Conservation (phyloP, 2,113 vertebrate species). For the Corythaixoides concolor region DNA sequence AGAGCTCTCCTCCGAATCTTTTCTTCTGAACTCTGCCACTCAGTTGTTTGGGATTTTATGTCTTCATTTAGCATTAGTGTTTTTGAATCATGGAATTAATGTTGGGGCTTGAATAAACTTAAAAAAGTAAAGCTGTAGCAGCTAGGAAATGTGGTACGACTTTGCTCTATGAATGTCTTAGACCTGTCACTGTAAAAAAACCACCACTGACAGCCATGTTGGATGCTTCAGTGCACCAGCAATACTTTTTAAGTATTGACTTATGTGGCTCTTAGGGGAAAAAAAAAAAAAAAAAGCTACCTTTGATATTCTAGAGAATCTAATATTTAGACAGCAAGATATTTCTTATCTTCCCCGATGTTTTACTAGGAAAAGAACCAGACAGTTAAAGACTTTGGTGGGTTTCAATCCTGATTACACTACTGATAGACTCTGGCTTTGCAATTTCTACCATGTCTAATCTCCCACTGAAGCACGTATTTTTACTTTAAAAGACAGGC, state of each 20-base stretch:
- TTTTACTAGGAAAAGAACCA: not conserved
- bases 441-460: not conserved
- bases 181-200: not conserved
- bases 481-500: not conserved
- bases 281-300: not conserved
- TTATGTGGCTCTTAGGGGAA: not conserved
- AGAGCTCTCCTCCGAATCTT: not conserved
- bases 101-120: not conserved
- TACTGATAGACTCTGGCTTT: not conserved
- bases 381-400: not conserved
- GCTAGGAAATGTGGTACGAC: not conserved
- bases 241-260: not conserved
- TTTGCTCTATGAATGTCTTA: slow-evolving; percentile 1
- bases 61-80: not conserved
- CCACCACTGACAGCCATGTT: not conserved
- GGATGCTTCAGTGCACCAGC: not conserved
- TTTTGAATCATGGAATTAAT: not conserved
- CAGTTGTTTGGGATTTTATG: not conserved
- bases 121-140: not conserved
- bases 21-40: not conserved
- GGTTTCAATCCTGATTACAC: not conserved
- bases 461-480: not conserved
- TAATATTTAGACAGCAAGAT: not conserved
- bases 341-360: not conserved
- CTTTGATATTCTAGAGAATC: not conserved